A percentile compares a stretch with the other conserved stretches of the same genome.
These are phyloP conservation scores for Panagrolaimus sp. DNA, from an alignment of 1,140 invertebrate species.

Conservation along the genomic window DNA sequence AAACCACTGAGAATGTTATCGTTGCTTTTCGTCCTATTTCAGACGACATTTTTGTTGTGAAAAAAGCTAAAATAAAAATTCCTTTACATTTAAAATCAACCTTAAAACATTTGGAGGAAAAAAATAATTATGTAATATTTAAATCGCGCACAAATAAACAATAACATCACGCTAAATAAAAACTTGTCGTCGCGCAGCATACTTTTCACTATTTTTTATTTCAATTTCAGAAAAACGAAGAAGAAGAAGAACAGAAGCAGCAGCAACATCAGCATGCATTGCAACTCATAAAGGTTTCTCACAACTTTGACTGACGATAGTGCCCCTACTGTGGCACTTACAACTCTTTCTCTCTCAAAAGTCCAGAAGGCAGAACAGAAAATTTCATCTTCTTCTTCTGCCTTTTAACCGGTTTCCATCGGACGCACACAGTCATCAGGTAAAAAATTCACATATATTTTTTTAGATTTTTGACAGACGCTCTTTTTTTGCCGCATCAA, in stretches of 20 bases:
- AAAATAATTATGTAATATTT: neutral
- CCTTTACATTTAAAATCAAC: neutral
- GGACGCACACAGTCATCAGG: conserved; percentile 11
- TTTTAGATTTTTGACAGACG: neutral
- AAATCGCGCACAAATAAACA: conserved; percentile 4
- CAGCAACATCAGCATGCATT: neutral
- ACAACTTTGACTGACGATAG: no score
- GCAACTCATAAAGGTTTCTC: no score
- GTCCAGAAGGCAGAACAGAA: conserved; percentile 4
- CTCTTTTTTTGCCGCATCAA: conserved; percentile 2
- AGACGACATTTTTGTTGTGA: conserved; percentile 26
- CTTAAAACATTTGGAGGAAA: neutral
- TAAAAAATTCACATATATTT: conserved; percentile 5
- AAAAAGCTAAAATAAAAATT: neutral
- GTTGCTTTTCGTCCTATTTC: conserved; percentile 50
- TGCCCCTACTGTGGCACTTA: no score
- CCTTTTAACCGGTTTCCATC: conserved; percentile 10
- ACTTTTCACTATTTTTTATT: neutral
- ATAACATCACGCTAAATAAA: neutral
- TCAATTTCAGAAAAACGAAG: neutral
- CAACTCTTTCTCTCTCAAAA: no score
- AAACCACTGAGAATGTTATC: conserved; percentile 39
- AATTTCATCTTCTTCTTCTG: neutral
- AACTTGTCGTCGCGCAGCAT: neutral
- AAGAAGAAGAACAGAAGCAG: neutral